Base-by-base conservation (phyloP, 2,797 vertebrate species). In the Cottoperca gobio region DNA sequence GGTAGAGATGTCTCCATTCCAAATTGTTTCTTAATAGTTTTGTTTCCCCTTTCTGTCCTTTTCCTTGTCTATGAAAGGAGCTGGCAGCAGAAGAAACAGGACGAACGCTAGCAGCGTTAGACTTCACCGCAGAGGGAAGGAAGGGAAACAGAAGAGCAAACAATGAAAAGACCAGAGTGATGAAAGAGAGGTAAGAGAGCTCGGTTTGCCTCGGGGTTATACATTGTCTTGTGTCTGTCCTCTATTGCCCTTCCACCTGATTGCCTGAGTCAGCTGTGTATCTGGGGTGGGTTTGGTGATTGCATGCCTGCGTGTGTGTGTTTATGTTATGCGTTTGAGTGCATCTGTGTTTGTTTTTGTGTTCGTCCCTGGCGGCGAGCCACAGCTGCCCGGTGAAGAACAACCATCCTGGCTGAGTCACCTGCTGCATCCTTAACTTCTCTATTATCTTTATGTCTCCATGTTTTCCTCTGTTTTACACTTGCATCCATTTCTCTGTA, bases 101-200 rank as follows among this genome's bases (percentile, higher is more conserved):
- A 49, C 5, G 43, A 33, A 74, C 4, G 26, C 37, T 66, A 45
- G 52, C 80, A 66, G 74, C 21, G 3, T 59, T 82, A 45, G 65
- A 31, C 78, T 68, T 81, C 23, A 39, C 70, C 33, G 4, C 71
- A 33, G 71, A 78, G 66, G 49, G 33, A 67, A 62, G 52, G 67
- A 57, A 31, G 24, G 6, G 46, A 55, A 74, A 72, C 75, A 19
- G 42, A 78, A 68, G 11, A 65, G 8, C 50, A 57, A 53, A 58
- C 2, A 6, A 70, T 58, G 49, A 76, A 67, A 77, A 79, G 73
- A 82, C 48, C n/a, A 64, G 46, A 62, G 67, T 24, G 73, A 85
- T 86, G 73, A 78, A 71, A 83, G 60, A 78, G 55, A 71, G 83
- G 90, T 91, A 86, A 83, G 87, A 83, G 62, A 83, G 31, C 58